Percentiles rank a stretch among this genome's conserved stretches.
Evolutionary conservation across 2,113 vertebrate genomes (phyloP).

Genomic region (Notechis scutatus): DNA sequence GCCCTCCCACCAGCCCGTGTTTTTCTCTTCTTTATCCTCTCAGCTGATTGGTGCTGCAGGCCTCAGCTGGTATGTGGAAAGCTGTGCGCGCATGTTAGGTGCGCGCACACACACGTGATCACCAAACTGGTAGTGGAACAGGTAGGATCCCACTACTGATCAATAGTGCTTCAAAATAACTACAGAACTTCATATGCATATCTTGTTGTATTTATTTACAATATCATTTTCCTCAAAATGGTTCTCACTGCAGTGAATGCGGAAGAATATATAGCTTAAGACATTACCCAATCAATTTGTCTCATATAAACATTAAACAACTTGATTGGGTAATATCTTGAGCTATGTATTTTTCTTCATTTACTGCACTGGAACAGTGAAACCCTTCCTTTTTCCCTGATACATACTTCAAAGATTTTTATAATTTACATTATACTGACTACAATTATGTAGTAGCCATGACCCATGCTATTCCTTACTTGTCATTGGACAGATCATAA

Average conservation of each 20-base stretch:
- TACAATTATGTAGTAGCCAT: not conserved
- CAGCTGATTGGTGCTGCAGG: too few relatives aligned
- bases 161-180: not conserved
- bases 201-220: conserved; percentile 7
- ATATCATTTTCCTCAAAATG: not conserved
- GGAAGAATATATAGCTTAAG: not conserved
- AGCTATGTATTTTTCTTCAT: not conserved
- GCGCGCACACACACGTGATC: too few relatives aligned
- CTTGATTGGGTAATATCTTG: not conserved
- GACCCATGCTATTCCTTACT: conserved; percentile 68
- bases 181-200: not conserved
- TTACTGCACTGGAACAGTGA: not conserved
- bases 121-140: too few relatives aligned
- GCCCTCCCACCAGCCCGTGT: too few relatives aligned
- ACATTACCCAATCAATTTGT: not conserved
- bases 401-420: conserved; percentile 5
- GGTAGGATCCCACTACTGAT: too few relatives aligned
- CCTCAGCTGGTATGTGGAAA: too few relatives aligned
- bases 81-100: too few relatives aligned
- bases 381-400: not conserved
- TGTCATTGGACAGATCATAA: conserved; percentile 77
- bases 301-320: not conserved
- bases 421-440: conserved; percentile 12
- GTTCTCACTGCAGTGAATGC: not conserved
- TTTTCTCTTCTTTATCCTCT: too few relatives aligned